A percentile compares a stretch with the other conserved stretches of the same genome.
These are phyloP conservation scores for Drosophila nr. perissopoda DNA, from an alignment of 2,888 invertebrate genomes.

Conservation along the genomic window DNA sequence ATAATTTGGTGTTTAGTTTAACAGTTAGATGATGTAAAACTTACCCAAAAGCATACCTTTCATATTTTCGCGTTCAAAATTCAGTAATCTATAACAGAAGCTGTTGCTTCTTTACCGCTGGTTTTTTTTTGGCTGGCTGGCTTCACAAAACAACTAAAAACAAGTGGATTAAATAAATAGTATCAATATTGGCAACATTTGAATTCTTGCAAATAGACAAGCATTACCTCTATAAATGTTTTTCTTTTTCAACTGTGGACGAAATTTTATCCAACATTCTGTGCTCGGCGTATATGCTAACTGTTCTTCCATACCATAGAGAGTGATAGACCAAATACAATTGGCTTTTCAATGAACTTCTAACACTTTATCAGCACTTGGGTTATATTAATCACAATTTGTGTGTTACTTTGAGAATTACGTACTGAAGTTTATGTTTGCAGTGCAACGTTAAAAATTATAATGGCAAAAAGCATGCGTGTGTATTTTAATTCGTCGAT, in stretches of 20 bases:
- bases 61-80: background rate
- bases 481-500: constrained; percentile 73
- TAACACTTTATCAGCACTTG: constrained; percentile 1
- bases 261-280: constrained; percentile 7
- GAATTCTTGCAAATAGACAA: constrained; percentile 1
- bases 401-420: constrained; percentile 3
- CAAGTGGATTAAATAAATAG: background rate
- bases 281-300: constrained; percentile 25
- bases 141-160: constrained; percentile 20
- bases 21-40: constrained; percentile 10
- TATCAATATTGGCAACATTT: background rate
- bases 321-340: background rate
- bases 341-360: background rate
- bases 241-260: background rate
- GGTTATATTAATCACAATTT: constrained; percentile 1
- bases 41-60: constrained; percentile 23
- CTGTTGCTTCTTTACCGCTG: constrained; percentile 3
- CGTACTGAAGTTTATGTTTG: constrained; percentile 26
- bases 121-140: constrained; percentile 4
- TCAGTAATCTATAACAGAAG: background rate
- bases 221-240: constrained; percentile 22
- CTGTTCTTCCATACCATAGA: constrained; percentile 23
- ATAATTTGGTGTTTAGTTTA: constrained; percentile 12
- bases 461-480: constrained; percentile 70
- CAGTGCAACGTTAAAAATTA: constrained; percentile 61